A percentile compares a stretch with the other conserved stretches of the same genome.
phyloP scores from a whole-genome alignment of 2,888 invertebrate species.

The Lymantria dispar region DNA sequence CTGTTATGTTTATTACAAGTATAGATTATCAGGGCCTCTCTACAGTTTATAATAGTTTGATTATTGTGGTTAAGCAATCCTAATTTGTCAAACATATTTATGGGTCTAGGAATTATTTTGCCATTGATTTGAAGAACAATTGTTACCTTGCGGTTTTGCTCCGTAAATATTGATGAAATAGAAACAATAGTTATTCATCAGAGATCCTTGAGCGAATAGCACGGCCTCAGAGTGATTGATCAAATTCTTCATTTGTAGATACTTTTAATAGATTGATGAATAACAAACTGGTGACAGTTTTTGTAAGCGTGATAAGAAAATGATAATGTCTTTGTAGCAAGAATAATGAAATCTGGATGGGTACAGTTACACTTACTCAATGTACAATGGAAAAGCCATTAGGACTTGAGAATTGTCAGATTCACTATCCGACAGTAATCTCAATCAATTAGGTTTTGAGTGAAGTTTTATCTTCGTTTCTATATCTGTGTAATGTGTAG shows the following conservation, averaged over 20 bases:
- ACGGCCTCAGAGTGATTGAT: neutral
- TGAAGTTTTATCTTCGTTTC: too few species aligned
- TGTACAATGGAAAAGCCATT: too few species aligned
- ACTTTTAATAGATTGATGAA: neutral
- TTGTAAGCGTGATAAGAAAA: too few species aligned
- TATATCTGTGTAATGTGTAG: too few species aligned
- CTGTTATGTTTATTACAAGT: too few species aligned
- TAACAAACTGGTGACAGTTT: neutral
- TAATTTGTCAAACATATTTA: neutral
- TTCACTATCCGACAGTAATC: too few species aligned
- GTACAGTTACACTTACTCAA: too few species aligned
- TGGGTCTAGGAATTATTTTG: neutral
- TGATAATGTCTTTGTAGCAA: too few species aligned
- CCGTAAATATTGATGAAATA: neutral
- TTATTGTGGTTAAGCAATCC: neutral
- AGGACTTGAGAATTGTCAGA: too few species aligned
- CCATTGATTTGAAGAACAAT: neutral
- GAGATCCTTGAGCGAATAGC: neutral
- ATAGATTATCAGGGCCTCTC: too few species aligned
- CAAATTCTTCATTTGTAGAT: neutral
- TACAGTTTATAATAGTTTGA: neutral
- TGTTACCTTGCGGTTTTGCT: neutral
- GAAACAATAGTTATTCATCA: neutral
- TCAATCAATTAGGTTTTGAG: too few species aligned
- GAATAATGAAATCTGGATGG: too few species aligned